A percentile compares a stretch with the other conserved stretches of the same genome.
Evolutionary conservation across 2,113 vertebrate genomes (phyloP).

Genomic region (Hyla sarda): DNA sequence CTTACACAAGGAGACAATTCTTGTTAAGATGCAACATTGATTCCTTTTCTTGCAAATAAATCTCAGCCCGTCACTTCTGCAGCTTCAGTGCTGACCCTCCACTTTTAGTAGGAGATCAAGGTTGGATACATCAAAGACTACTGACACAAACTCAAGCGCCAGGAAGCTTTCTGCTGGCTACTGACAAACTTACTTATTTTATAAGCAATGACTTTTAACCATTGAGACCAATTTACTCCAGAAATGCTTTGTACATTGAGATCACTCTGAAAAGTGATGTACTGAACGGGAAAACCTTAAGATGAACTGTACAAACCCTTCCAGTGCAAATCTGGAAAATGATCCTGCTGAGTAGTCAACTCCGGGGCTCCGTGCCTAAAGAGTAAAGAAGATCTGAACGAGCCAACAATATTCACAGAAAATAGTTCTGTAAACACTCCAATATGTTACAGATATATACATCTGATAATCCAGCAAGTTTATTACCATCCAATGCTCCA

Average conservation of each 20-base stretch:
- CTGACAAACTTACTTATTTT: neutral
- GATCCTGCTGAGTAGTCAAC: neutral
- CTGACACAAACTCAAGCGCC: neutral
- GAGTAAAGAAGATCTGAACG: neutral
- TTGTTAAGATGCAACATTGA: neutral
- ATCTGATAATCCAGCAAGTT: too few relatives aligned
- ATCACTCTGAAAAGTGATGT: neutral
- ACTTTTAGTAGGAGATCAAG: slow-evolving; percentile 10
- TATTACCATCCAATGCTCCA: too few relatives aligned
- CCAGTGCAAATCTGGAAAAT: neutral
- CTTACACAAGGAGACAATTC: too few relatives aligned
- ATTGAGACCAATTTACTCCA: neutral
- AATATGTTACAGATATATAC: too few relatives aligned
- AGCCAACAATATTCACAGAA: neutral
- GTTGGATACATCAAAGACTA: slow-evolving; percentile 21
- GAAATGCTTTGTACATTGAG: neutral
- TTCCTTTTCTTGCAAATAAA: slow-evolving; percentile 26
- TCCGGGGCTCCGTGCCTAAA: neutral
- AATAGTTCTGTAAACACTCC: neutral
- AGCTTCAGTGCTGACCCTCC: slow-evolving; percentile 11
- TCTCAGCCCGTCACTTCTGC: slow-evolving; percentile 12
- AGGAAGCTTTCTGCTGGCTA: slow-evolving; percentile 11
- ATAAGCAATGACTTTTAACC: neutral
- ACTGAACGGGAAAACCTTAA: neutral
- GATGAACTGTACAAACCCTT: neutral